Percentiles rank a stretch among this genome's conserved stretches.
These are phyloP conservation scores for Scaptomyza pallida DNA, from an alignment of 1,140 invertebrate genomes.

Conservation along the genomic window DNA sequence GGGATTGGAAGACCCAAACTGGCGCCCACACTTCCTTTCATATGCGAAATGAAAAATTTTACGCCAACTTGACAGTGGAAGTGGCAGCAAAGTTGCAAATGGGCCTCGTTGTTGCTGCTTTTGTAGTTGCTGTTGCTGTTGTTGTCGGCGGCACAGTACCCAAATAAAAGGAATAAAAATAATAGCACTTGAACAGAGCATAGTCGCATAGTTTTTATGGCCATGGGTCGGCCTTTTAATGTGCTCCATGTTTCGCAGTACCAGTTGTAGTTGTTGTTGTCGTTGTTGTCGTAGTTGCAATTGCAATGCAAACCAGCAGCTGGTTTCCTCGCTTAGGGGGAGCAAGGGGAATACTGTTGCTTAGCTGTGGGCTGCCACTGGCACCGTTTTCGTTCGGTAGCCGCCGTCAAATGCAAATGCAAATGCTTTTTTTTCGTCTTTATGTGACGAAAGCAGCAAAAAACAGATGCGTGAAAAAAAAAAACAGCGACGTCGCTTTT, in stretches of 20 bases:
- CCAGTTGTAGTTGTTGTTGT: slow-evolving; percentile 24
- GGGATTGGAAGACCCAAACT: slow-evolving; percentile 25
- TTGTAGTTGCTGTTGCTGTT: slow-evolving; percentile 17
- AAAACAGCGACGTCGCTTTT: slow-evolving; percentile 12
- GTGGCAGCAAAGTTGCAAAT: slow-evolving; percentile 78
- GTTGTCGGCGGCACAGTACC: slow-evolving; percentile 55
- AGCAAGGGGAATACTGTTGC: not conserved
- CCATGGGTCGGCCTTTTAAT: slow-evolving; percentile 63
- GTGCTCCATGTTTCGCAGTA: slow-evolving; percentile 11
- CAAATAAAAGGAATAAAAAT: slow-evolving; percentile 78
- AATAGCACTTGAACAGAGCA: slow-evolving; percentile 49
- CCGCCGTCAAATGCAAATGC: slow-evolving; percentile 52
- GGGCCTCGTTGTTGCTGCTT: slow-evolving; percentile 54
- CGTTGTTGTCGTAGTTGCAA: slow-evolving; percentile 34
- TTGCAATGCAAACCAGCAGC: slow-evolving; percentile 48
- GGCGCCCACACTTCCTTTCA: slow-evolving; percentile 81
- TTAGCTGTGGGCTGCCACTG: slow-evolving; percentile 26
- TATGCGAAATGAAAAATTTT: slow-evolving; percentile 82
- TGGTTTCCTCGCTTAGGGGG: slow-evolving; percentile 10
- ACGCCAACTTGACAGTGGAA: slow-evolving; percentile 80
- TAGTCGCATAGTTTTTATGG: slow-evolving; percentile 72
- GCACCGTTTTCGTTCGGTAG: slow-evolving; percentile 22
- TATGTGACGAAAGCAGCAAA: slow-evolving; percentile 57
- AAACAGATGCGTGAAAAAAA: slow-evolving; percentile 40
- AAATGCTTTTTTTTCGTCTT: slow-evolving; percentile 11